Conservation (phyloP, 2,797 vertebrate species). For the Thripadectes ignobilis region DNA sequence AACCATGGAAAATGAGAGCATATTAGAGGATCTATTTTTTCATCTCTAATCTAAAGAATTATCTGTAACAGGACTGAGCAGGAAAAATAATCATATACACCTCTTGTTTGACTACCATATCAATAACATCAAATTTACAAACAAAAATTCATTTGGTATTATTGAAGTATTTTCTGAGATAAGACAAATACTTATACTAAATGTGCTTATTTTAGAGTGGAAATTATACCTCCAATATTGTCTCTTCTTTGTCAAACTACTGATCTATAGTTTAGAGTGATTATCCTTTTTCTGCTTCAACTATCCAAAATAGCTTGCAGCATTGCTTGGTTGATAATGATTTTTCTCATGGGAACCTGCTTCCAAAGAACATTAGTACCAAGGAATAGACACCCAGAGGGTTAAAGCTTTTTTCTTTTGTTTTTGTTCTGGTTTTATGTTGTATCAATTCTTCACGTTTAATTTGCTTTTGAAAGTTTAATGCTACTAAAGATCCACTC, state of each 20-base stretch:
- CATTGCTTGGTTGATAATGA: constrained; percentile 9
- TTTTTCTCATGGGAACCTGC: constrained; percentile 34
- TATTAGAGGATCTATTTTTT: neutral
- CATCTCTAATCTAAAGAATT: neutral
- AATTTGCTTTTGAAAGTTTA: constrained; percentile 34
- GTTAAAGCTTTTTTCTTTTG: neutral
- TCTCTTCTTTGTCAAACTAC: constrained; percentile 34
- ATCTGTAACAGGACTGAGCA: neutral
- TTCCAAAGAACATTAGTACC: constrained; percentile 9
- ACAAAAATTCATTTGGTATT: neutral
- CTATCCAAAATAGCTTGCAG: constrained; percentile 34
- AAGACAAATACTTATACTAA: neutral
- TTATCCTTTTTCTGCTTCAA: constrained; percentile 56
- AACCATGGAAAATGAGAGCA: neutral
- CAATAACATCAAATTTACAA: neutral
- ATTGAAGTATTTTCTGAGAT: neutral
- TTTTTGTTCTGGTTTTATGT: neutral
- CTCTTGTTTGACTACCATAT: neutral
- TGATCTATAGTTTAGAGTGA: constrained; percentile 35
- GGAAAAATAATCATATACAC: neutral
- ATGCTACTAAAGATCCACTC: neutral
- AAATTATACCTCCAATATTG: neutral
- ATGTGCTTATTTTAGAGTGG: neutral
- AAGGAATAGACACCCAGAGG: constrained; percentile 20
- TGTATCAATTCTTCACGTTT: constrained; percentile 38